phyloP scores from a whole-genome alignment of 2,113 vertebrate species.

The Menura novaehollandiae region DNA sequence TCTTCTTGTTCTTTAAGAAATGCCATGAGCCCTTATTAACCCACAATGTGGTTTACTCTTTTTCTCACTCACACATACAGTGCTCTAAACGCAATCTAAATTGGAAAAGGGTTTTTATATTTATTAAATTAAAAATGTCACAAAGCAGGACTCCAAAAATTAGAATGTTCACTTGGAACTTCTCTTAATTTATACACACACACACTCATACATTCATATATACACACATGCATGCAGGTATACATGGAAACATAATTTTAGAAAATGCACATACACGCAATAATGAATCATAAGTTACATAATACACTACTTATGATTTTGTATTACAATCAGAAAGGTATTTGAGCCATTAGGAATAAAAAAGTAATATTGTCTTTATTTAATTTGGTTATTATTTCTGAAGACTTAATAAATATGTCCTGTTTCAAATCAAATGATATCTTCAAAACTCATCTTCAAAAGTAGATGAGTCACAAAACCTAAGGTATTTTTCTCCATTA shows the following conservation, averaged over 20 bases:
- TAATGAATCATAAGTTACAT: neutral
- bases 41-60: neutral
- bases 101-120: neutral
- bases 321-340: neutral
- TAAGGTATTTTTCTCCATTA: neutral
- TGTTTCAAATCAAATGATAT: neutral
- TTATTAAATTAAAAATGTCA: neutral
- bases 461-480: neutral
- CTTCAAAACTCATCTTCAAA: neutral
- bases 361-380: neutral
- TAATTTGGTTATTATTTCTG: neutral
- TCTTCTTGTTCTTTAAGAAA: neutral
- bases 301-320: neutral
- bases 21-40: neutral
- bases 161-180: neutral
- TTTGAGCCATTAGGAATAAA: neutral
- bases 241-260: neutral
- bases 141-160: neutral
- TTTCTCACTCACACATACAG: neutral
- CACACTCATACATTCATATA: too few relatives aligned
- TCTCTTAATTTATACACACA: neutral
- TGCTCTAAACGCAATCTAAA: neutral
- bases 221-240: accelerated
- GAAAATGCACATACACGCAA: neutral
- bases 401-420: neutral